Percentiles rank a stretch among this genome's conserved stretches.
phyloP scores from a whole-genome alignment of 2,888 invertebrate species.

The Odontomyia ornata region DNA sequence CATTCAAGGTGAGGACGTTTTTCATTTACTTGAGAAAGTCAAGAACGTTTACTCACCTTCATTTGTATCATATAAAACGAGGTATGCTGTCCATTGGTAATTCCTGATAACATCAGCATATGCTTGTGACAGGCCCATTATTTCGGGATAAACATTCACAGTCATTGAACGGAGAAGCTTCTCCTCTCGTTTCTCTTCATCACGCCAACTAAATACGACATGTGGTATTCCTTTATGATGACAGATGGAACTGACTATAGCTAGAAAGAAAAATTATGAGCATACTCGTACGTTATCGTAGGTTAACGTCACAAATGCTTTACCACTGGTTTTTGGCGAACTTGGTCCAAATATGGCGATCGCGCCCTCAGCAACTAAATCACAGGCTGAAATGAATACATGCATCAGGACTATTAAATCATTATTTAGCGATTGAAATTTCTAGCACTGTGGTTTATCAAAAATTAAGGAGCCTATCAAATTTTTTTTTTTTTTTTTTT shows the following conservation, averaged over 20 bases:
- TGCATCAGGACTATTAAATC: too few species aligned
- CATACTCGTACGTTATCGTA: not conserved
- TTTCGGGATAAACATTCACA: slow-evolving; percentile 77
- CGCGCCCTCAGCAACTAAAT: slow-evolving; percentile 71
- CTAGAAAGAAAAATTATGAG: slow-evolving; percentile 51
- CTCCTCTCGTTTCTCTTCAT: slow-evolving; percentile 61
- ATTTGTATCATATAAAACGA: slow-evolving; percentile 84
- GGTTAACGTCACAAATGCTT: slow-evolving; percentile 66
- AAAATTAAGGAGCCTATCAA: too few species aligned
- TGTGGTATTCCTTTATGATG: slow-evolving; percentile 73
- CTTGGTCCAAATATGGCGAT: slow-evolving; percentile 78
- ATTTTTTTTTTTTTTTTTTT: too few species aligned
- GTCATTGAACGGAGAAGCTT: slow-evolving; percentile 66
- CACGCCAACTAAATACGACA: slow-evolving; percentile 70
- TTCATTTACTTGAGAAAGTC: too few species aligned
- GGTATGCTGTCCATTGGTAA: slow-evolving; percentile 82
- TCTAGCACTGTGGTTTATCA: too few species aligned
- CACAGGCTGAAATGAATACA: slow-evolving; percentile 68
- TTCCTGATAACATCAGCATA: slow-evolving; percentile 77
- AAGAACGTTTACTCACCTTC: slow-evolving; percentile 69
- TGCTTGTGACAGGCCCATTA: slow-evolving; percentile 72
- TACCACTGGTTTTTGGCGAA: slow-evolving; percentile 59
- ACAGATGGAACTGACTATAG: slow-evolving; percentile 67
- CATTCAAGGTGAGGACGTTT: too few species aligned
- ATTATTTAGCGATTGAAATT: too few species aligned